Evolutionary conservation across 2,113 vertebrate genomes (phyloP).

Genomic region (Dromiciops gliroides): DNA sequence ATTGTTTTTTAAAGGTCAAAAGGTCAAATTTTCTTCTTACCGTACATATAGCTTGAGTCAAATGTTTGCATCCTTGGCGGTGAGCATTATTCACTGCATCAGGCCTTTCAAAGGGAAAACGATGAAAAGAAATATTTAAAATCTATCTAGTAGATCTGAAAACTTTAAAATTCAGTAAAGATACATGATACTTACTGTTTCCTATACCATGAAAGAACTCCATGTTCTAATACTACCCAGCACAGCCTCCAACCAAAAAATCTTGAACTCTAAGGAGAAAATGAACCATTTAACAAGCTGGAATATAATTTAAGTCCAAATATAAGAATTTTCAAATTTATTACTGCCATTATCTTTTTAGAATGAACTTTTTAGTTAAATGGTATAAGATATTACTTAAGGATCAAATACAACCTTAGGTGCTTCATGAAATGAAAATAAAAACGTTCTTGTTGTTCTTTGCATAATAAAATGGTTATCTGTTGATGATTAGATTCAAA

Average conservation of each 20-base stretch:
- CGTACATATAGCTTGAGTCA: conserved; percentile 93
- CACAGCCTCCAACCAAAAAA: conserved; percentile 93
- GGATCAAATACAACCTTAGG: neutral
- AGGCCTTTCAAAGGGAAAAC: conserved; percentile 83
- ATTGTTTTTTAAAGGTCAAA: neutral
- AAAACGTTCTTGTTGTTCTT: neutral
- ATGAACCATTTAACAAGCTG: conserved; percentile 57
- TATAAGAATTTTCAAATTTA: conserved; percentile 13
- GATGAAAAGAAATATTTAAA: neutral
- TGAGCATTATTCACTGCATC: conserved; percentile 87
- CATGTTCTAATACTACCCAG: conserved; percentile 93
- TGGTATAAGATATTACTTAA: neutral
- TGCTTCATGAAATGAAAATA: neutral
- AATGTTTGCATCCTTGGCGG: conserved; percentile 94
- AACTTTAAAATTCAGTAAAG: conserved; percentile 1
- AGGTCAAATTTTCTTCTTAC: conserved; percentile 81
- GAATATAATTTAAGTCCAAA: conserved; percentile 27
- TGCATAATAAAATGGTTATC: neutral
- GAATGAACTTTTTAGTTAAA: conserved; percentile 10
- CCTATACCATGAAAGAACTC: conserved; percentile 93
- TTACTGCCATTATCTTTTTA: neutral
- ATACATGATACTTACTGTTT: conserved; percentile 89
- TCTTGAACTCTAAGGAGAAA: conserved; percentile 86
- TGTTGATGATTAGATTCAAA: neutral
- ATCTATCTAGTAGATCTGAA: conserved; percentile 30